Evolutionary conservation across 1,140 invertebrate species (phyloP).

Genomic region (Neuroterus valhalla): DNA sequence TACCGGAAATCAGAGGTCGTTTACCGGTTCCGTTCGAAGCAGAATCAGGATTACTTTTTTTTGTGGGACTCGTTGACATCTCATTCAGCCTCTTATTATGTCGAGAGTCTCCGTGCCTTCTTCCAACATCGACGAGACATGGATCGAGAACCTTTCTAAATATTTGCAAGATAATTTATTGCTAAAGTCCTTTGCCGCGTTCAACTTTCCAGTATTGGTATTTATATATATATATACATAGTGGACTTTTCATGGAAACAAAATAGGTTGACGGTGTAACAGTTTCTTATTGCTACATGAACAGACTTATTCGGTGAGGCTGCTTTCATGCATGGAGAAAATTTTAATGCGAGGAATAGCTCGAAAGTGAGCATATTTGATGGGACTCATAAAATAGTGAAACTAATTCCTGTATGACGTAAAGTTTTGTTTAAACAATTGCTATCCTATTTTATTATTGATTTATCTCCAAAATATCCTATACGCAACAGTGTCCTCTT

Average conservation of each 20-base stretch:
- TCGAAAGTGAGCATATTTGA: constrained; percentile 4
- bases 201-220: constrained; percentile 22
- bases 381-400: not conserved
- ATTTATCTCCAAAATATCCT: too few relatives aligned
- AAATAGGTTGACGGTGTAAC: not conserved
- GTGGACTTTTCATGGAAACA: constrained; percentile 18
- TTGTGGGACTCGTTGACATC: not conserved
- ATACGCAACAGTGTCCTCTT: too few relatives aligned
- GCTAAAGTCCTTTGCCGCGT: constrained; percentile 15
- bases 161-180: constrained; percentile 29
- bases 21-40: not conserved
- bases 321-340: constrained; percentile 1
- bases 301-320: not conserved
- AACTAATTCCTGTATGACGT: not conserved
- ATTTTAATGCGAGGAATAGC: not conserved
- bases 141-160: constrained; percentile 23
- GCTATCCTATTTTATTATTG: not conserved
- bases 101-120: constrained; percentile 16
- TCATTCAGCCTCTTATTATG: constrained; percentile 20
- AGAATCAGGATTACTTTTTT: not conserved
- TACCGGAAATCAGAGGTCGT: constrained; percentile 1
- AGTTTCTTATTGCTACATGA: constrained; percentile 26
- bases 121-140: constrained; percentile 12
- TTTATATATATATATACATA: constrained; percentile 21
- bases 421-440: not conserved